phyloP scores from a whole-genome alignment of 2,888 invertebrate genomes.

The Stegana nigrithorax region DNA sequence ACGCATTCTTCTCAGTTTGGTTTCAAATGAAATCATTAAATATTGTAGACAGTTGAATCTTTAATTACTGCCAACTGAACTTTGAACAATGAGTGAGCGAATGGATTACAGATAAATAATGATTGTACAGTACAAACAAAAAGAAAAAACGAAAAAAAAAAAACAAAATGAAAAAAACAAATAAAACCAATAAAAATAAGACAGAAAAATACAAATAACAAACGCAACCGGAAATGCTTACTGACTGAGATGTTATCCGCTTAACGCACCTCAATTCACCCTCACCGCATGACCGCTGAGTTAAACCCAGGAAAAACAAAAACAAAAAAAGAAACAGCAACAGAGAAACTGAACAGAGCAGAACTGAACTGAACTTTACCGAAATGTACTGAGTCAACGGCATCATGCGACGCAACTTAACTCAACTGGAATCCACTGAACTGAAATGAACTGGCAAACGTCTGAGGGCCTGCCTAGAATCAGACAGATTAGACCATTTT shows the following conservation, averaged over 20 bases:
- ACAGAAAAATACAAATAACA: slow-evolving; percentile 16
- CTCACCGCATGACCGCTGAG: neutral
- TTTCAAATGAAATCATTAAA: neutral
- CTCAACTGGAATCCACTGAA: neutral
- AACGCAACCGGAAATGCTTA: slow-evolving; percentile 51
- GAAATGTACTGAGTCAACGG: neutral
- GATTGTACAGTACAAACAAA: slow-evolving; percentile 21
- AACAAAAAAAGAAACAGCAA: neutral
- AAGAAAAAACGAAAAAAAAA: neutral
- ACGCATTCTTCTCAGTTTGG: neutral
- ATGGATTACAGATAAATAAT: slow-evolving; percentile 33
- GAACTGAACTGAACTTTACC: no score
- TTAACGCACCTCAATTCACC: neutral
- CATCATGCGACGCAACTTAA: neutral
- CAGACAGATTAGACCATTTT: slow-evolving; percentile 47
- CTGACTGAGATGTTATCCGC: slow-evolving; percentile 57
- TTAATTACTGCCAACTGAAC: neutral
- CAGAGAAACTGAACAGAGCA: no score
- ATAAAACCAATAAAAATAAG: slow-evolving; percentile 49
- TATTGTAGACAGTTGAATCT: neutral
- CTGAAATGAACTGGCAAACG: neutral
- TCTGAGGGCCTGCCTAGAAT: neutral
- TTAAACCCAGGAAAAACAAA: neutral
- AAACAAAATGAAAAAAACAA: neutral
- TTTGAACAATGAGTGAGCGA: neutral